Percentiles rank a stretch among this genome's conserved stretches.
Evolutionary conservation across 1,140 invertebrate species (phyloP).

Genomic region (Aphidius ervi): DNA sequence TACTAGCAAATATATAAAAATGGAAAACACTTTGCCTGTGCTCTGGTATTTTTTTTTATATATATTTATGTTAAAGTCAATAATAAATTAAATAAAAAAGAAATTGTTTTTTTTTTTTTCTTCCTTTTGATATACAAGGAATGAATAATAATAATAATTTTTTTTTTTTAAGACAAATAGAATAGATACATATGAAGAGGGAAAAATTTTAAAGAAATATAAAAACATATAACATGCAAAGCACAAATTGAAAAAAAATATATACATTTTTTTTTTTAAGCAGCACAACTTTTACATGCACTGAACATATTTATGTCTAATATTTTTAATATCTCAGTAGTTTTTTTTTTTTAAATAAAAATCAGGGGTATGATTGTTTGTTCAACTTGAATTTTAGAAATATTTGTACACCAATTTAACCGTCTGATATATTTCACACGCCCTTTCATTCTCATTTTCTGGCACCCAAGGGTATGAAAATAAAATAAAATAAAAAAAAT

Average conservation of each 20-base stretch:
- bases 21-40: no score
- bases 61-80: no score
- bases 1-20: not conserved
- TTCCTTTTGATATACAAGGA: not conserved
- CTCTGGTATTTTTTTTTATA: no score
- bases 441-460: constrained; percentile 16
- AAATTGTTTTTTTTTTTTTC: no score
- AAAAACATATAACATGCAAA: constrained; percentile 15
- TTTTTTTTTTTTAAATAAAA: not conserved
- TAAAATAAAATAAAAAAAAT: no score
- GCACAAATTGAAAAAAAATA: not conserved
- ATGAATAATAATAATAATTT: constrained; percentile 4
- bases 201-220: not conserved
- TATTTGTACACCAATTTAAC: not conserved
- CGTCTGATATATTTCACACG: constrained; percentile 11
- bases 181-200: not conserved
- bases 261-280: not conserved
- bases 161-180: not conserved
- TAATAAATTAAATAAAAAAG: no score
- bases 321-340: not conserved
- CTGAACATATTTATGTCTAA: not conserved
- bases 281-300: constrained; percentile 6
- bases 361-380: no score
- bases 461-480: constrained; percentile 11
- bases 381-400: no score